These are phyloP conservation scores for Triplophysa siluroides DNA, from an alignment of 2,113 vertebrate genomes.

Conservation along the genomic window DNA sequence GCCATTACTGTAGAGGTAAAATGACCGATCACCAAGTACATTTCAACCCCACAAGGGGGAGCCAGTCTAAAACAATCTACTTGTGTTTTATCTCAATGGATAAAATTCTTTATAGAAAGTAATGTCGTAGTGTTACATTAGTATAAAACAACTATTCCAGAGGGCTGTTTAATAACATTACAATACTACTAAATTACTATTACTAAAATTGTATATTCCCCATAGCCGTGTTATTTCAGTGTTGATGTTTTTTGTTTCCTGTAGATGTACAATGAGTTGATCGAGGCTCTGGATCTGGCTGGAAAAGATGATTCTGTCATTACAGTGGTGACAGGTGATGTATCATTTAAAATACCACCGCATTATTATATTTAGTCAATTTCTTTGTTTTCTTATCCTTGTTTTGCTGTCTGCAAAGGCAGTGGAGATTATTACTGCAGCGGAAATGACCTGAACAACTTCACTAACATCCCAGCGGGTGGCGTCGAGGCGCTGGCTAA, in stretches of 20 bases:
- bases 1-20: constrained; percentile 83
- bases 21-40: too few relatives aligned
- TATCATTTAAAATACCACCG: background rate
- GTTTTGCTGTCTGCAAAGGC: constrained; percentile 67
- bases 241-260: constrained; percentile 32
- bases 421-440: constrained; percentile 90
- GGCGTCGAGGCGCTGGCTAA: constrained; percentile 70
- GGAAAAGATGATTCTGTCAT: constrained; percentile 81
- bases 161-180: background rate
- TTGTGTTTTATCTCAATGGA: too few relatives aligned
- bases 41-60: too few relatives aligned
- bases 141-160: too few relatives aligned
- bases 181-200: background rate
- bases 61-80: too few relatives aligned
- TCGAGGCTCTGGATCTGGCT: constrained; percentile 81
- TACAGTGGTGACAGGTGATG: constrained; percentile 87
- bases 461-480: constrained; percentile 61
- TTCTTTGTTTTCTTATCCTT: background rate
- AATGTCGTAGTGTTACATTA: too few relatives aligned
- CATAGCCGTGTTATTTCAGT: background rate
- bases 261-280: constrained; percentile 92
- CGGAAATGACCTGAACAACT: constrained; percentile 91
- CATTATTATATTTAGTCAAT: background rate
- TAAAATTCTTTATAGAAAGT: too few relatives aligned
- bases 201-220: background rate